phyloP scores from a whole-genome alignment of 2,797 vertebrate species.

The Rhinophrynus dorsalis region DNA sequence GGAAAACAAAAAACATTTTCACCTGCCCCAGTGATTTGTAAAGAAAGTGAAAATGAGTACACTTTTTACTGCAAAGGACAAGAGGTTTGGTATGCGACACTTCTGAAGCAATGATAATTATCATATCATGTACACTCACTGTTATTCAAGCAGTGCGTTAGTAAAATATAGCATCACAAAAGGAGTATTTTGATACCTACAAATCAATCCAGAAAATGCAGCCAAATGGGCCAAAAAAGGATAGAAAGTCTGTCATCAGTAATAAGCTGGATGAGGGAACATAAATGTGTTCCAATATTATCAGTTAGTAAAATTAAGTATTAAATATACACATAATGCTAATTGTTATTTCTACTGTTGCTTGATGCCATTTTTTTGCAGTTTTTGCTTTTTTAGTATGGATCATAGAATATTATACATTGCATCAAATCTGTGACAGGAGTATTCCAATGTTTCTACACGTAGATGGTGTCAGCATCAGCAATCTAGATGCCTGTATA shows the following conservation, averaged over 20 bases:
- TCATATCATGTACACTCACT: not conserved
- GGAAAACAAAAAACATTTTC: slow-evolving; percentile 3
- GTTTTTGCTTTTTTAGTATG: no score
- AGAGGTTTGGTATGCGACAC: no score
- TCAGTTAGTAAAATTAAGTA: slow-evolving; percentile 19
- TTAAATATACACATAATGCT: no score
- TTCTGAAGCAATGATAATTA: not conserved
- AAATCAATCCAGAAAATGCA: not conserved
- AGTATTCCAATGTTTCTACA: no score
- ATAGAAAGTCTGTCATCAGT: slow-evolving; percentile 12
- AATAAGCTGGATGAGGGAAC: not conserved
- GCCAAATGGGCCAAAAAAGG: slow-evolving; percentile 12
- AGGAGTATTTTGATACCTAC: not conserved
- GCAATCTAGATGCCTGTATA: no score
- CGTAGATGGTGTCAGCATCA: no score
- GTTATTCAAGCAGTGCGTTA: not conserved
- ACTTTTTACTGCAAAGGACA: no score
- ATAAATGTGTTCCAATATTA: slow-evolving; percentile 1
- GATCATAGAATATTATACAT: no score
- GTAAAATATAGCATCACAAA: not conserved
- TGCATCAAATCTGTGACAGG: no score
- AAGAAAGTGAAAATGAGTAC: no score
- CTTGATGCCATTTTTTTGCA: no score
- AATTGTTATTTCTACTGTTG: no score
- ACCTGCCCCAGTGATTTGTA: slow-evolving; percentile 1